Percentiles rank a stretch among this genome's conserved stretches.
Conservation (phyloP, 2,797 vertebrate species). For the Neoniphon sammara region DNA sequence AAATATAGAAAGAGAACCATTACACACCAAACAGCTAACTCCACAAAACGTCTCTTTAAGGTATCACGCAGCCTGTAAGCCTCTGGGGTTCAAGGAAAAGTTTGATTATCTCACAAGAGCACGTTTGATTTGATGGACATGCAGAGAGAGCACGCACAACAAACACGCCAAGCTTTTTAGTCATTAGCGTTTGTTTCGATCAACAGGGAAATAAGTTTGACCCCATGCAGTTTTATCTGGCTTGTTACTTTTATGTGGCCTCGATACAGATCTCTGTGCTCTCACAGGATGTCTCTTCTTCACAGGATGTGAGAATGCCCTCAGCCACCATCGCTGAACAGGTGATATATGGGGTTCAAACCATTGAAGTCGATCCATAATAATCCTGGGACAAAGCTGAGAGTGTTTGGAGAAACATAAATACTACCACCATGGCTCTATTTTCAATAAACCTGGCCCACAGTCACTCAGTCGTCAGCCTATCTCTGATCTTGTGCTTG, state of each 20-base stretch:
- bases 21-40: conserved; percentile 58
- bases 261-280: conserved; percentile 72
- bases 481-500: conserved; percentile 76
- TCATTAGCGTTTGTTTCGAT: conserved; percentile 46
- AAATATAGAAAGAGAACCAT: conserved; percentile 72
- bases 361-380: conserved; percentile 74
- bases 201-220: conserved; percentile 72
- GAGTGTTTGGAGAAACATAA: conserved; percentile 74
- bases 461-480: conserved; percentile 61
- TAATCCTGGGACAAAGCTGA: conserved; percentile 65
- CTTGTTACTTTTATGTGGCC: conserved; percentile 46
- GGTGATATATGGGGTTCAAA: conserved; percentile 69
- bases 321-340: conserved; percentile 71
- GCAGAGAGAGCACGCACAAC: not conserved
- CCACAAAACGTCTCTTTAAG: conserved; percentile 65
- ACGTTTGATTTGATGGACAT: conserved; percentile 20
- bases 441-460: conserved; percentile 67
- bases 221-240: conserved; percentile 53
- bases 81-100: conserved; percentile 68
- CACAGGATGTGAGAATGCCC: conserved; percentile 78
- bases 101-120: conserved; percentile 59
- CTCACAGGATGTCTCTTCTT: conserved; percentile 70
- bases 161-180: conserved; percentile 51
- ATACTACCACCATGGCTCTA: conserved; percentile 81
- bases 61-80: conserved; percentile 55